These are phyloP conservation scores for Trachythela sp. DNA, from an alignment of 64 coral and sea anemone species.

Conservation along the genomic window DNA sequence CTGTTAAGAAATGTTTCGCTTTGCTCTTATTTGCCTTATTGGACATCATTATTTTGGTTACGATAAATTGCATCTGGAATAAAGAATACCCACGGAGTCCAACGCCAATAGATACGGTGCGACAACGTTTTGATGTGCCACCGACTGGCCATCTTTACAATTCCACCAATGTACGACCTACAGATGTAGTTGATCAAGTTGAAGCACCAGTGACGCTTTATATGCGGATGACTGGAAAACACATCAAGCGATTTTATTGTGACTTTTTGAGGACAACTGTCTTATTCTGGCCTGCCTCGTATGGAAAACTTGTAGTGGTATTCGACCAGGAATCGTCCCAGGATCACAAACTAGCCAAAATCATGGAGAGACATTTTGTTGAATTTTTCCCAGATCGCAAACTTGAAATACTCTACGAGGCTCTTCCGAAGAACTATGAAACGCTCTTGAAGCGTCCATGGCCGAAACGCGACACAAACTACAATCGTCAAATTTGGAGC, in stretches of 20 bases:
- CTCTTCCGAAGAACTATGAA: slow-evolving; percentile 29
- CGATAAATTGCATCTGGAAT: too few species aligned
- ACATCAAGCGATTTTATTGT: slow-evolving; percentile 36
- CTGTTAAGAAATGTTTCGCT: too few species aligned
- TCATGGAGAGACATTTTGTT: background rate
- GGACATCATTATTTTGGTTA: too few species aligned
- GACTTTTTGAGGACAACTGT: slow-evolving; percentile 31
- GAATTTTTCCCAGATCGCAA: slow-evolving; percentile 43
- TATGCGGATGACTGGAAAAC: slow-evolving; percentile 8
- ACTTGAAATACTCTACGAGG: slow-evolving; percentile 46
- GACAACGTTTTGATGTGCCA: too few species aligned
- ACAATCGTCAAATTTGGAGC: slow-evolving; percentile 60
- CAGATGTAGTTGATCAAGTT: too few species aligned
- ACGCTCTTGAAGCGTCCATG: background rate
- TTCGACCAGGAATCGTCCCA: slow-evolving; percentile 44
- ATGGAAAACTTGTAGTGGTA: slow-evolving; percentile 44
- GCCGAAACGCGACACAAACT: background rate
- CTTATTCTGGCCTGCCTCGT: slow-evolving; percentile 38
- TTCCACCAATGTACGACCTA: too few species aligned
- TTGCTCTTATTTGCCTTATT: too few species aligned
- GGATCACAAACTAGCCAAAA: slow-evolving; percentile 5
- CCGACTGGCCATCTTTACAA: too few species aligned
- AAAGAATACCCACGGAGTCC: too few species aligned
- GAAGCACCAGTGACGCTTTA: too few species aligned
- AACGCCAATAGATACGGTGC: too few species aligned